Conservation (phyloP, 2,888 invertebrate species). For the Rotaria socialis region DNA sequence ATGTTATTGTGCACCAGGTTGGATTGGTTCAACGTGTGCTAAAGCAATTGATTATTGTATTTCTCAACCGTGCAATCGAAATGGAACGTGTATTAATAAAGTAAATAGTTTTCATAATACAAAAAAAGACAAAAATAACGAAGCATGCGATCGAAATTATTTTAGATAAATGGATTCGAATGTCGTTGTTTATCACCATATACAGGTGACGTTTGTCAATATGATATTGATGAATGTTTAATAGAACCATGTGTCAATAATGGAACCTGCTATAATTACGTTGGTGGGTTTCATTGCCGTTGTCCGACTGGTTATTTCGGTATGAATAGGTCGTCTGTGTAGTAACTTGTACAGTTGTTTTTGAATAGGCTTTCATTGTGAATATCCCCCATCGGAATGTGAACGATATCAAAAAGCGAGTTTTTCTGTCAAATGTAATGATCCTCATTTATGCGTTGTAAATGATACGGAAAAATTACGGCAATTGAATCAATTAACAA, state of each 20-base stretch:
- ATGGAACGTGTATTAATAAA: constrained; percentile 24
- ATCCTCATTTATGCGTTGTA: neutral
- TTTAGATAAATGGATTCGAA: constrained; percentile 28
- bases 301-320: constrained; percentile 15
- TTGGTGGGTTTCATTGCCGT: constrained; percentile 1
- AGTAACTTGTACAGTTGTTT: no score
- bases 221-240: constrained; percentile 34
- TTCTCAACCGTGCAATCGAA: constrained; percentile 1
- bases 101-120: neutral
- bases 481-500: neutral
- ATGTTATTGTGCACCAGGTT: neutral
- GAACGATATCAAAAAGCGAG: neutral
- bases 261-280: constrained; percentile 25
- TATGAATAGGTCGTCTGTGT: neutral
- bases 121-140: neutral
- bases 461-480: constrained; percentile 23
- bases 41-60: constrained; percentile 6
- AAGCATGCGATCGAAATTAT: neutral
- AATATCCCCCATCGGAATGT: constrained; percentile 11
- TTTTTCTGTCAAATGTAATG: neutral
- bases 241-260: neutral
- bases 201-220: neutral
- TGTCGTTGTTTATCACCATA: constrained; percentile 12
- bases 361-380: neutral
- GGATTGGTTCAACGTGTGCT: constrained; percentile 17